phyloP scores from a whole-genome alignment of 35 echinoderm and acorn worm species.

The Hemicentrotus pulcherrimus region DNA sequence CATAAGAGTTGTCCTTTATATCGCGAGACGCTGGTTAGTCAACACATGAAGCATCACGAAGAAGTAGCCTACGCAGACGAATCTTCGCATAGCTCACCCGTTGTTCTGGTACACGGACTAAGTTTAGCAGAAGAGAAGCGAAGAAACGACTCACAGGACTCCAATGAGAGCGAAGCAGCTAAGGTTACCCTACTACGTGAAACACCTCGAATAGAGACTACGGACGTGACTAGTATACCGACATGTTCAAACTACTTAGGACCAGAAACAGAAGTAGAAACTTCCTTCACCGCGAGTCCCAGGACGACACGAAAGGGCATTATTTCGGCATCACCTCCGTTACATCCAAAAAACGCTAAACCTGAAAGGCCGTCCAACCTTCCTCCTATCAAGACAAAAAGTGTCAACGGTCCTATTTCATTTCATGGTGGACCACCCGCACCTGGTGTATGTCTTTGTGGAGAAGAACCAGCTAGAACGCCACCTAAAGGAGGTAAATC shows the following conservation, averaged over 20 bases:
- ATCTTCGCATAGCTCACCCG: conserved; percentile 53
- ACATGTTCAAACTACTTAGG: conserved; percentile 34
- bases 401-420: conserved; percentile 48
- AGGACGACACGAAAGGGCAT: background rate
- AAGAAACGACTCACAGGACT: conserved; percentile 38
- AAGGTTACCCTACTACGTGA: conserved; percentile 19
- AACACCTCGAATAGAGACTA: background rate
- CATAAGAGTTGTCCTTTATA: conserved; percentile 15
- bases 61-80: conserved; percentile 25
- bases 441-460: conserved; percentile 18
- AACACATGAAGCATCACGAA: background rate
- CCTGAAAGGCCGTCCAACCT: conserved; percentile 29
- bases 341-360: background rate
- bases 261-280: conserved; percentile 23
- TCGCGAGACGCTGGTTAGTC: background rate
- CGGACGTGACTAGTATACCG: conserved; percentile 32
- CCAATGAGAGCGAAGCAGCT: conserved; percentile 40
- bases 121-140: conserved; percentile 46
- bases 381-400: conserved; percentile 22
- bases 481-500: background rate
- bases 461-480: background rate
- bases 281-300: background rate
- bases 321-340: background rate
- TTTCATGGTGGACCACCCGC: background rate
- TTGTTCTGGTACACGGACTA: conserved; percentile 67